These are phyloP conservation scores for Perccottus glenii DNA, from an alignment of 2,113 vertebrate genomes.

Conservation along the genomic window DNA sequence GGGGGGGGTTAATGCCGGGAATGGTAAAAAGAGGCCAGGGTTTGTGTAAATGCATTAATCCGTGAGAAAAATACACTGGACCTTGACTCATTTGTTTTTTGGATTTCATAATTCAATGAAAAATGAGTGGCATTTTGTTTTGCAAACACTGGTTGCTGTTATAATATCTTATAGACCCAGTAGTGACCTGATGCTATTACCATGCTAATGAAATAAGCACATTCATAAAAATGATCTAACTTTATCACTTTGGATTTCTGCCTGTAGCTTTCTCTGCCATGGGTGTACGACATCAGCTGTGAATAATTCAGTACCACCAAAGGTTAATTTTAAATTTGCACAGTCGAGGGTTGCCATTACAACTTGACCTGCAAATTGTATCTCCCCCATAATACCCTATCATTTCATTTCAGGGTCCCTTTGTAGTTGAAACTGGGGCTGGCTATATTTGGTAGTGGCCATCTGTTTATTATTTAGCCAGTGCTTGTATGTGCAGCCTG, in stretches of 20 bases:
- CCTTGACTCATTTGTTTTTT: slow-evolving; percentile 57
- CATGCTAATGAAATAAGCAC: background rate
- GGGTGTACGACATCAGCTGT: slow-evolving; percentile 64
- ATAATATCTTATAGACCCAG: background rate
- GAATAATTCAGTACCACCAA: slow-evolving; percentile 78
- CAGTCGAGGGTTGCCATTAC: slow-evolving; percentile 85
- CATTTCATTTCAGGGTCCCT: slow-evolving; percentile 82
- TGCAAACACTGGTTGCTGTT: slow-evolving; percentile 20
- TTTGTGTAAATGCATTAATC: slow-evolving; percentile 73
- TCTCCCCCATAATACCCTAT: slow-evolving; percentile 83
- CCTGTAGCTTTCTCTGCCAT: slow-evolving; percentile 39
- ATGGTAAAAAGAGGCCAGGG: slow-evolving; percentile 60
- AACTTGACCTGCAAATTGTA: slow-evolving; percentile 87
- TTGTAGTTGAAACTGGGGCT: slow-evolving; percentile 75
- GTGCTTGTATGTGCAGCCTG: slow-evolving; percentile 79
- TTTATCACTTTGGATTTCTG: slow-evolving; percentile 32
- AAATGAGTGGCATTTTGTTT: slow-evolving; percentile 70
- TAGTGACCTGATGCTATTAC: background rate
- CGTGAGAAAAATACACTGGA: slow-evolving; percentile 56
- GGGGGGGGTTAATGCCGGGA: slow-evolving; percentile 60
- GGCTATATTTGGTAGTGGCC: slow-evolving; percentile 85
- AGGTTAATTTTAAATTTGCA: slow-evolving; percentile 89
- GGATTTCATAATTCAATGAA: slow-evolving; percentile 70
- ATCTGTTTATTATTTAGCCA: slow-evolving; percentile 87
- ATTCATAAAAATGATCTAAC: slow-evolving; percentile 61